phyloP scores from a whole-genome alignment of 2,113 vertebrate species.

The Sinocyclocheilus maitianheensis region DNA sequence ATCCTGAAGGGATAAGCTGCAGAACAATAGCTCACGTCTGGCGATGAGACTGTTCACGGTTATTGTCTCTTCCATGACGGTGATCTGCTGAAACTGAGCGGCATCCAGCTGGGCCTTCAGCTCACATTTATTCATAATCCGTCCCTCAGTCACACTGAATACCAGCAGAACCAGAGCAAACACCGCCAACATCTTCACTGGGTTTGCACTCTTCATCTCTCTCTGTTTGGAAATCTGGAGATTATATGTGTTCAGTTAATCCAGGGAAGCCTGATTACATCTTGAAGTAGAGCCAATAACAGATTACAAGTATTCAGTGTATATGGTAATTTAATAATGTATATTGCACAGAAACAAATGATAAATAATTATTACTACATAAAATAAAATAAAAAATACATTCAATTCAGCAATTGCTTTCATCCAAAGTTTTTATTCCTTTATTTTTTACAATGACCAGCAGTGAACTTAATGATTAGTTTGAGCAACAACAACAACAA shows the following conservation, averaged over 20 bases:
- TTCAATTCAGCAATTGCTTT: too few species aligned
- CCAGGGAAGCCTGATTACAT: background rate
- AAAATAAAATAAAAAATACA: too few species aligned
- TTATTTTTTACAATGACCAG: background rate
- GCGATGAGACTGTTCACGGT: fast-evolving
- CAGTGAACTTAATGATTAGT: background rate
- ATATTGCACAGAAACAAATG: too few species aligned
- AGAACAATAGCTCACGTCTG: background rate
- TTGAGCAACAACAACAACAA: background rate
- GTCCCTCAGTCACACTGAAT: conserved; percentile 48
- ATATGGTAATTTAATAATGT: too few species aligned
- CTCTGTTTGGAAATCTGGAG: background rate
- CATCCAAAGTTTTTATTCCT: background rate
- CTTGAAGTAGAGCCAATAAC: background rate
- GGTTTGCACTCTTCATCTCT: background rate
- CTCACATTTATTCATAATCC: conserved; percentile 55
- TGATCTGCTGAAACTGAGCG: background rate
- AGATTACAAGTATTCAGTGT: background rate
- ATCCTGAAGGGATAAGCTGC: background rate
- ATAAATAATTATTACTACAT: too few species aligned
- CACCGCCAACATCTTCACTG: conserved; percentile 50
- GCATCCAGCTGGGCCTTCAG: conserved; percentile 23
- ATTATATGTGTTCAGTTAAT: background rate
- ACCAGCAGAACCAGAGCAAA: conserved; percentile 55
- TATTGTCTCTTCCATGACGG: background rate